A percentile compares a stretch with the other conserved stretches of the same genome.
Conservation (phyloP, 2,113 vertebrate species). For the Bos javanicus region DNA sequence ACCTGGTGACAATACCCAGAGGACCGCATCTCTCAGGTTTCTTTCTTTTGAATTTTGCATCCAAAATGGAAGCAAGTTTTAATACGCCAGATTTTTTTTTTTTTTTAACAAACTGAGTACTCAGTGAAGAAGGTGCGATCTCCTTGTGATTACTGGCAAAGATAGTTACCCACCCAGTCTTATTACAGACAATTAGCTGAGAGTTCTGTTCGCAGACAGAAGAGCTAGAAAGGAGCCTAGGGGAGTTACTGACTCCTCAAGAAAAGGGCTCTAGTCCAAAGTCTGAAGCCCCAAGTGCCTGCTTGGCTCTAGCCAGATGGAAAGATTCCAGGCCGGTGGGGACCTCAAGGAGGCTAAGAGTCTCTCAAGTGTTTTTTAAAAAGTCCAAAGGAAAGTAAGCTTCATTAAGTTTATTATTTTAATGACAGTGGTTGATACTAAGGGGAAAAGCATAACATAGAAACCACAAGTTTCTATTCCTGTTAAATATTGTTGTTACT, state of each 20-base stretch:
- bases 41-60: background rate
- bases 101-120: background rate
- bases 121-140: background rate
- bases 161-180: background rate
- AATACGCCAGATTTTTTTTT: background rate
- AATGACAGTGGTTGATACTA: background rate
- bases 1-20: background rate
- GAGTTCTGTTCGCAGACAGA: background rate
- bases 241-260: background rate
- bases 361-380: background rate
- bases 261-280: background rate
- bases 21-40: background rate
- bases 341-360: background rate
- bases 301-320: background rate
- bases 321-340: background rate
- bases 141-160: background rate
- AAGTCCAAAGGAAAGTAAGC: background rate
- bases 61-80: background rate
- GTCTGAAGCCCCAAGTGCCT: background rate
- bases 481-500: background rate
- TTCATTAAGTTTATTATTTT: background rate
- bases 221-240: background rate
- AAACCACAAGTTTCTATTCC: background rate
- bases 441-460: background rate
- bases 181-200: conserved; percentile 32